Evolutionary conservation across 1,140 invertebrate species (phyloP), one percentile per base, ranked within the genome.

Genomic region (Muscidifurax raptorellus): DNA sequence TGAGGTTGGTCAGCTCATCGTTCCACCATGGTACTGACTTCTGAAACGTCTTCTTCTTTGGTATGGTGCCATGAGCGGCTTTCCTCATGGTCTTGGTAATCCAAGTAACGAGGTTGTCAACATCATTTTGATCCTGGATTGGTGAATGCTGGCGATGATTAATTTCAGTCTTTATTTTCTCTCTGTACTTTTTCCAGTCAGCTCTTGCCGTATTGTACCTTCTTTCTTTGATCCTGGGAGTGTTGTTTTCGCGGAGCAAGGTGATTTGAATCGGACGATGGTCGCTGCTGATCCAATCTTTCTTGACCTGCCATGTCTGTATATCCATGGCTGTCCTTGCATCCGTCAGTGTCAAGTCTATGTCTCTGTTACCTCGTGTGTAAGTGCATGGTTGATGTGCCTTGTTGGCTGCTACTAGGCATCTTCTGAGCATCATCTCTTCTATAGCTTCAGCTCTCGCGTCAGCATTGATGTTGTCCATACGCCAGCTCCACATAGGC

Each of bases 401-500:
- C 13, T 15, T 74, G 40, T 76, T 82, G 80, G 85, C 82, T 93
- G 93, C 40, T 25, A 69, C 7, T 0, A 71, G 64, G n/a, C 28
- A 6, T 36, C 67, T 36, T 6, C 44, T 22, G 5, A 18, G 27
- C 9, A 71, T 71, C 12, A 71, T 15, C 0, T 44, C 79, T 22
- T 80, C 78, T n/a, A 80, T 30, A 12, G 32, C 10, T 27, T 67
- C 64, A 0, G 52, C 64, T 40, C 64, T 80, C 0, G 1, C n/a
- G 44, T 80, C 64, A 0, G 0, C 47, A 18, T 52, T n/a, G 78
- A n/a, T 64, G n/a, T 9, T 12, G n/a, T 18, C 15, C n/a, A 36
- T n/a, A 0, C 12, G 13, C 22, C 36, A 22, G 25, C 47, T 27
- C 80, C 80, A 82, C 28, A 75, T 10, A 3, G 44, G 59, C 1